Evolutionary conservation across 2,797 vertebrate species (phyloP).

Genomic region (Sitta carolinensis): DNA sequence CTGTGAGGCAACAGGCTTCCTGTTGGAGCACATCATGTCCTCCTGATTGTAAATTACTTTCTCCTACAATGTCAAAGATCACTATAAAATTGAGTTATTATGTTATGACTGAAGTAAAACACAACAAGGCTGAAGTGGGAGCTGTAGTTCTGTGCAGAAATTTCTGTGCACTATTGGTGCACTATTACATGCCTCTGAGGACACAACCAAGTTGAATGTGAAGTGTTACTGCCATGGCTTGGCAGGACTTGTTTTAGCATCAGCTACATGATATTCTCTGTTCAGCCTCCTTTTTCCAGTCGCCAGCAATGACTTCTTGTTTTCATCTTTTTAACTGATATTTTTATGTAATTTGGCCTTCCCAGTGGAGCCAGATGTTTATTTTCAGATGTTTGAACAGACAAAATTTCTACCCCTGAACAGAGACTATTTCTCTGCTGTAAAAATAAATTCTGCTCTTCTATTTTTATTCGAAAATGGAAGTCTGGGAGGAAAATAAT

Average conservation of each 20-base stretch:
- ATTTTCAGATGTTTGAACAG: neutral
- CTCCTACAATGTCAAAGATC: neutral
- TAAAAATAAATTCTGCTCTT: neutral
- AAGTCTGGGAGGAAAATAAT: neutral
- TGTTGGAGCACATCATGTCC: neutral
- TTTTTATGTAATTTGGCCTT: neutral
- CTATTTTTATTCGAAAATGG: conserved; percentile 25
- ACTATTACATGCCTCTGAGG: neutral
- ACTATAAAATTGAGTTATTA: conserved; percentile 19
- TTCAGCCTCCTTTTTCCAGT: neutral
- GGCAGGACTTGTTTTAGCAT: neutral
- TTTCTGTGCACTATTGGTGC: neutral
- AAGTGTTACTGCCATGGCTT: neutral
- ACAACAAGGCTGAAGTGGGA: neutral
- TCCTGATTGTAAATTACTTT: conserved; percentile 7
- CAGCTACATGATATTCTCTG: neutral
- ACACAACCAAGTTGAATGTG: neutral
- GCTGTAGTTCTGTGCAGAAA: neutral
- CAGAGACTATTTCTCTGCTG: neutral
- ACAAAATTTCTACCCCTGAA: neutral
- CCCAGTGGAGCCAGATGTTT: neutral
- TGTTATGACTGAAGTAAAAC: neutral
- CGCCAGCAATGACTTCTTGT: neutral
- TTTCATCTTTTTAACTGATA: neutral
- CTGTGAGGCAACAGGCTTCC: neutral